Percentiles rank a stretch among this genome's conserved stretches.
phyloP scores from a whole-genome alignment of 92 coral and sea anemone genomes.

The Heteractis magnifica region DNA sequence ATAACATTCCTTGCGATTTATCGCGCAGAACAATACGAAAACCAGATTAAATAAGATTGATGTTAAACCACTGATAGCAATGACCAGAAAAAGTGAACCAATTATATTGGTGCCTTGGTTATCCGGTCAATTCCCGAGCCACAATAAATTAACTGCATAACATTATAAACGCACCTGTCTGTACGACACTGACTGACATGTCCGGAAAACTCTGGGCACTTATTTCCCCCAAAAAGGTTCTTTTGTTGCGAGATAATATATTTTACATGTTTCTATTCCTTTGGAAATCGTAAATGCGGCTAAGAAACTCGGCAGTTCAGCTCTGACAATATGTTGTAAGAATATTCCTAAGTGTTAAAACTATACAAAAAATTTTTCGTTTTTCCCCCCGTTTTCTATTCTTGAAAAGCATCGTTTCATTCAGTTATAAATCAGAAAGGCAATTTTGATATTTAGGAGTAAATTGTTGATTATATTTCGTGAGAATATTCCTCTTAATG shows the following conservation, averaged over 20 bases:
- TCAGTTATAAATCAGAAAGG: too few relatives aligned
- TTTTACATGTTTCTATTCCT: too few relatives aligned
- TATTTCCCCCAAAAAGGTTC: not conserved
- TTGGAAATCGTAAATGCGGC: too few relatives aligned
- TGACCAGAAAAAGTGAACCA: not conserved
- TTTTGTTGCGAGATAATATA: not conserved
- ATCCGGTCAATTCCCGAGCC: not conserved
- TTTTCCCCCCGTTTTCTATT: too few relatives aligned
- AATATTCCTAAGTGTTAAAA: too few relatives aligned
- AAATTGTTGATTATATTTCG: not conserved
- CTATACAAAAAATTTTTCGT: too few relatives aligned
- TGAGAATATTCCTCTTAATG: not conserved
- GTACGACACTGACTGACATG: not conserved
- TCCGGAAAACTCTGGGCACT: not conserved
- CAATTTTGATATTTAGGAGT: not conserved
- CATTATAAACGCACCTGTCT: not conserved
- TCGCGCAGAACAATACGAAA: not conserved
- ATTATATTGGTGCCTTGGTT: not conserved
- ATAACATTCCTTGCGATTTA: not conserved
- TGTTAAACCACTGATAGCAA: not conserved
- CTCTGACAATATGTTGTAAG: too few relatives aligned
- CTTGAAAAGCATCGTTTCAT: too few relatives aligned
- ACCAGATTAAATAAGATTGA: not conserved
- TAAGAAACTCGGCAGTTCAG: too few relatives aligned
- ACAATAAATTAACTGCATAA: not conserved